Evolutionary conservation across 2,797 vertebrate genomes (phyloP).

Genomic region (Benthosema pterotum): DNA sequence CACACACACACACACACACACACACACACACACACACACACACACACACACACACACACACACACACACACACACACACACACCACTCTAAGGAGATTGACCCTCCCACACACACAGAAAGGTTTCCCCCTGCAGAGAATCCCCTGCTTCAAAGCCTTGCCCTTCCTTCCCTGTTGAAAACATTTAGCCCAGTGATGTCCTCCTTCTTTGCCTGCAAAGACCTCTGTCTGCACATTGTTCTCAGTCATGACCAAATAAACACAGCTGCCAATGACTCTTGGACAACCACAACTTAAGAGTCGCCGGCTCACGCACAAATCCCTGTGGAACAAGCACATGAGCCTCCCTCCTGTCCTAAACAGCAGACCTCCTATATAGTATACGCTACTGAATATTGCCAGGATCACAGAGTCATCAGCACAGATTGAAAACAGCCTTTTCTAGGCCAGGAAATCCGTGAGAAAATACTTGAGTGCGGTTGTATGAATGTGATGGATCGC

Average conservation of each 20-base stretch:
- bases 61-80: neutral
- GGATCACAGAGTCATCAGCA: constrained; percentile 39
- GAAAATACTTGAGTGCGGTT: constrained; percentile 4
- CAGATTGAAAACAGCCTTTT: constrained; percentile 56
- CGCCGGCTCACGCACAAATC: constrained; percentile 25
- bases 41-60: constrained; percentile 10
- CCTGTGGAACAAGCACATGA: constrained; percentile 34
- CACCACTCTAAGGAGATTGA: too few relatives aligned
- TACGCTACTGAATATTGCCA: constrained; percentile 39
- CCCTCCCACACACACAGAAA: constrained; percentile 60
- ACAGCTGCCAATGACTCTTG: constrained; percentile 68
- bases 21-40: neutral
- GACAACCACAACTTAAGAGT: constrained; percentile 30
- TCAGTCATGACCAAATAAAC: constrained; percentile 68
- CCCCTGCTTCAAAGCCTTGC: constrained; percentile 60
- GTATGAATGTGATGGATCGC: constrained; percentile 21
- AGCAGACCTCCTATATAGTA: constrained; percentile 37
- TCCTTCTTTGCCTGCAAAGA: constrained; percentile 49
- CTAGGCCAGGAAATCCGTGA: constrained; percentile 17
- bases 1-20: constrained; percentile 1
- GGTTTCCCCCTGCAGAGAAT: constrained; percentile 52
- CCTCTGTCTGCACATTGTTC: constrained; percentile 64
- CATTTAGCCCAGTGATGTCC: constrained; percentile 59
- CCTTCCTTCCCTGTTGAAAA: constrained; percentile 61
- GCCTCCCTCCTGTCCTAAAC: constrained; percentile 35